Base-by-base conservation (phyloP, 2,113 vertebrate species). In the Vulpes vulpes region DNA sequence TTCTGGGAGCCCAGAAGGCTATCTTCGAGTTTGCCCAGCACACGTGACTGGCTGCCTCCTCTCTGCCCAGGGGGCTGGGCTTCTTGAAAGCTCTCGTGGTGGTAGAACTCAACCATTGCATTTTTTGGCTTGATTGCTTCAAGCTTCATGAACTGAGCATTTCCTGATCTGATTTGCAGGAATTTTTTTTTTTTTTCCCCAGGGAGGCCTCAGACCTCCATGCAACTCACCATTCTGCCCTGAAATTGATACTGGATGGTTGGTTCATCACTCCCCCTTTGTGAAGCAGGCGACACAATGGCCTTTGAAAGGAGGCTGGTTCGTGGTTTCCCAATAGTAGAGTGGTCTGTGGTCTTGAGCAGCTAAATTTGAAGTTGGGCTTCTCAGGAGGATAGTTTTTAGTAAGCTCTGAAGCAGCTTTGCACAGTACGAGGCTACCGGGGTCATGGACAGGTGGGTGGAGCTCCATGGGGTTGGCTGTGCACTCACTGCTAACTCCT, bases 311-410 rank as follows among this genome's bases (percentile, higher is more conserved):
- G 89, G 84, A 89, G 90, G 30, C 22, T 91, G 96, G 80, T 71
- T 89, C 94, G 92, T 96, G 96, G 96, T 94, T 97, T 97, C 60
- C 95, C 92, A 91, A 84, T 38, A 96, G 19, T 65, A 43, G 23
- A 76, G 80, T 15, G 14, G 51, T 87, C 94, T 94, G 89, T 94
- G 97, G 94, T 92, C 84, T 76, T 55, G 32, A 71, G 88, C 55
- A 82, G 92, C 94, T 97, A n/a, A 73, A 78, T 91, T 71, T 62
- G 69, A 95, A 87, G 67, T 35, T 3, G 14, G 83, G 30, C 69
- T 95, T 97, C 91, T 80, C 84, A 91, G 84, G 94, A 89, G 86
- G 91, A 85, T 0, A 0, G 43, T 69, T 76, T 91, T 94, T 88
- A 67, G 84, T 17, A 57, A 95, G 65, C 80, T 76, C 69, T 60